phyloP scores from a whole-genome alignment of 2,888 invertebrate genomes.

The Rhimphoctona megacephalus region DNA sequence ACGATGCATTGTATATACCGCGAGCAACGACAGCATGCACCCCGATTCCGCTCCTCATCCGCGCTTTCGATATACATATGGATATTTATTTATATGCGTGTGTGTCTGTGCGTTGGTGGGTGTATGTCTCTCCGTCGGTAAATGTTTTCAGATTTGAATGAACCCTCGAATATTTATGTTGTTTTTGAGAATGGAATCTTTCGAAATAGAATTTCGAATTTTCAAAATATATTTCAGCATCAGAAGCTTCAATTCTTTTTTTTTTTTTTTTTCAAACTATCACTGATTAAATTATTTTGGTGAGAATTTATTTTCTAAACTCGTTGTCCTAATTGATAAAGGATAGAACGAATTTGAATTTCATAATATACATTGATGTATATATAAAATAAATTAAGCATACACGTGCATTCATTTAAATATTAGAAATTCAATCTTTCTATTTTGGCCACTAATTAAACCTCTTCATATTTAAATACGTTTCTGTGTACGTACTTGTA shows the following conservation, averaged over 20 bases:
- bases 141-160: slow-evolving; percentile 26
- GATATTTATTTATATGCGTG: slow-evolving; percentile 1
- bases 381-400: too few relatives aligned
- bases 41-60: slow-evolving; percentile 40
- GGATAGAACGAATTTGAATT: too few relatives aligned
- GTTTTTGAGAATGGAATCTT: slow-evolving; percentile 13
- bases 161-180: slow-evolving; percentile 8
- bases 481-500: slow-evolving; percentile 13
- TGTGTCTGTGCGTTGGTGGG: background rate
- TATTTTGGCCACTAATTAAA: background rate
- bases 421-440: background rate
- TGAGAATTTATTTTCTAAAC: too few relatives aligned
- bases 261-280: background rate
- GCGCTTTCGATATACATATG: slow-evolving; percentile 16
- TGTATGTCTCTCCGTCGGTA: background rate
- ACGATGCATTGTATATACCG: slow-evolving; percentile 77
- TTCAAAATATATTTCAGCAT: background rate
- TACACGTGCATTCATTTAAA: background rate
- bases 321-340: too few relatives aligned
- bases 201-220: slow-evolving; percentile 3
- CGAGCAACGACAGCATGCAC: slow-evolving; percentile 61
- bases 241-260: background rate
- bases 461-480: slow-evolving; percentile 13
- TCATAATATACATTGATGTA: too few relatives aligned
- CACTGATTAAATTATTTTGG: too few relatives aligned